Base-by-base conservation (phyloP, 1,140 invertebrate genomes). In the Daktulosphaira vitifoliae region DNA sequence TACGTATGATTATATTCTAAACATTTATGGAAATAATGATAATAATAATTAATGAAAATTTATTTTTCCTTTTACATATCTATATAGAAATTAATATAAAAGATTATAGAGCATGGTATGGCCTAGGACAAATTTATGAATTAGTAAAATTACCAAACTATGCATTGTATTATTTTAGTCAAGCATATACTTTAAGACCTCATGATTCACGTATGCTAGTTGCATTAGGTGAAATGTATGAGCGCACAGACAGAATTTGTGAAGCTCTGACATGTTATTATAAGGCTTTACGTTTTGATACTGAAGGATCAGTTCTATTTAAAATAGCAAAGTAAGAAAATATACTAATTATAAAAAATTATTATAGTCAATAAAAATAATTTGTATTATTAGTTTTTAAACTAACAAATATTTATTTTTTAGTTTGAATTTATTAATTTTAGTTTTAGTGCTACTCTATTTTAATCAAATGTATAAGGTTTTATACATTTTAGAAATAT, bases 91-190 rank as follows among this genome's bases (percentile, higher is more conserved):
- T 98, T 0, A 97, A 98, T 75, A 81, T 84, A 71, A 80, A 90
- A 68, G 92, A 96, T 75, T 98, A 96, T 75, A 80, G 96, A 71
- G 96, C 95, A 13, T 99, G 96, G 96, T 98, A 98, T 78, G 96
- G 96, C 11, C 78, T 99, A 18, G 96, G 96, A 3, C 96, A 99
- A 77, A 92, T 88, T 1, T 98, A 99, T 74, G 96, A 99, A 78
- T 96, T 98, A 51, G 77, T 98, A 15, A 50, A 50, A 29, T 42
- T 65, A 23, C 62, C 62, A 2, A 65, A 65, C 50, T 65, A 38
- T 51, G 48, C 62, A 3, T 66, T 66, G n/a, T 96, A 97, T 76
- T 99, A 99, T 77, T 98, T 98, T 72, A 92, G 95, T 74, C 87
- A 92, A 77, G 96, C 96, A 2, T 92, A 96, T 69, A 82, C 89